These are phyloP conservation scores for Octomys mimax DNA, from an alignment of 2,797 vertebrate species.

Conservation along the genomic window DNA sequence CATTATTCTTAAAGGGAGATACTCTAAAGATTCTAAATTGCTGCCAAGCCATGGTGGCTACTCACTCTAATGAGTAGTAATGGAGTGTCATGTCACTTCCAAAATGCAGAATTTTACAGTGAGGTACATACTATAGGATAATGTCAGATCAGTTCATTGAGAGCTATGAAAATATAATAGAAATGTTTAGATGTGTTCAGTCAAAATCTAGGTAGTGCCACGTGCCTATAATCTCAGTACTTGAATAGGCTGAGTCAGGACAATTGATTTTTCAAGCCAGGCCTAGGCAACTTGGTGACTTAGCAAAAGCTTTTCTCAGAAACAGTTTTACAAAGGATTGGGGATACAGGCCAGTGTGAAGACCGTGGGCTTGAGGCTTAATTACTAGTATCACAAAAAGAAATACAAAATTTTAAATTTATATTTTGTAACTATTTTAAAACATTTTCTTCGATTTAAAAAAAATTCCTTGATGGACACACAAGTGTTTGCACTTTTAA, in stretches of 20 bases:
- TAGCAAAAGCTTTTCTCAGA: neutral
- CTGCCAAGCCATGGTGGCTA: neutral
- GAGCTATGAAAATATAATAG: neutral
- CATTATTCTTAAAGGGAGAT: constrained; percentile 10
- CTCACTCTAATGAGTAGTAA: neutral
- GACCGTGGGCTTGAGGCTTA: neutral
- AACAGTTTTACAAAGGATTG: neutral
- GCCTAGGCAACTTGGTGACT: neutral
- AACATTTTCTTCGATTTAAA: neutral
- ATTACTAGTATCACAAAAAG: neutral
- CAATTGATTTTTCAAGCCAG: neutral
- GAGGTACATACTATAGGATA: neutral
- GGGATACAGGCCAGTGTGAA: neutral
- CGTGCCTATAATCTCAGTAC: neutral
- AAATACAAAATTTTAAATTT: neutral
- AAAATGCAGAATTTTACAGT: constrained; percentile 35
- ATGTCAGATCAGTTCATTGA: neutral
- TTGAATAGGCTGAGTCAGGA: neutral
- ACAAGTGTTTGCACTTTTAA: neutral
- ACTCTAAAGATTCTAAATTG: neutral
- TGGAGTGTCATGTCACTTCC: neutral
- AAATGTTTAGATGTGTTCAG: neutral
- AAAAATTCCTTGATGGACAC: neutral
- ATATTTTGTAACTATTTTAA: neutral
- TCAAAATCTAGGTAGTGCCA: neutral